These are phyloP conservation scores for Saccostrea cuccullata DNA, from an alignment of 1,140 invertebrate species.

Conservation along the genomic window DNA sequence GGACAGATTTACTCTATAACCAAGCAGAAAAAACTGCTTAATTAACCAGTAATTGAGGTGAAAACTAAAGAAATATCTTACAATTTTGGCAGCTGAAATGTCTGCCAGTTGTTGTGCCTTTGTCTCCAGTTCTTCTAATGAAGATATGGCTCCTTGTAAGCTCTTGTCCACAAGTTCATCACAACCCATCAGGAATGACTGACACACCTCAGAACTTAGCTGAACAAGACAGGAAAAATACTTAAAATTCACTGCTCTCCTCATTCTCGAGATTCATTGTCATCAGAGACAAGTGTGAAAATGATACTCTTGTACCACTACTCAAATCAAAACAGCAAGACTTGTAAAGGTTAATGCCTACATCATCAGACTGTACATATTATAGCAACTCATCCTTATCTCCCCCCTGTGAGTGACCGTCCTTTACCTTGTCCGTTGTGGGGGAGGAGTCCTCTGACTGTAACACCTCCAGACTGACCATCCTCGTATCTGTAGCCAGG, in stretches of 20 bases:
- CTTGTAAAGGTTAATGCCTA: no score
- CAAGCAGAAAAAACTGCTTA: no score
- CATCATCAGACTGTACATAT: no score
- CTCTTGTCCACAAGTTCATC: constrained; percentile 70
- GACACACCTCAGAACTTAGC: constrained; percentile 66
- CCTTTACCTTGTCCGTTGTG: neutral
- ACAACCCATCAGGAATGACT: constrained; percentile 70
- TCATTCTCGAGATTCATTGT: no score
- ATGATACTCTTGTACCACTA: no score
- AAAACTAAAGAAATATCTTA: neutral
- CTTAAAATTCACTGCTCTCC: no score
- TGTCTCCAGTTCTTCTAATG: constrained; percentile 67
- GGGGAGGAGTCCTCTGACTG: constrained; percentile 8
- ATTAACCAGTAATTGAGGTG: no score
- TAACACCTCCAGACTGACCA: constrained; percentile 63
- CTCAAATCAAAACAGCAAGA: no score
- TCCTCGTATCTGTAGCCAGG: constrained; percentile 68
- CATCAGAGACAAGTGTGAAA: no score
- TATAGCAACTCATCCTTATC: no score
- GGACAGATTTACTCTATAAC: no score
- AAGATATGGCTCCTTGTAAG: constrained; percentile 67
- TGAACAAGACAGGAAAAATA: constrained; percentile 55
- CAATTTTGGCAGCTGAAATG: constrained; percentile 48
- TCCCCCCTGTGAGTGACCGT: neutral
- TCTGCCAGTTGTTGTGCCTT: constrained; percentile 61